phyloP scores from a whole-genome alignment of 1,140 invertebrate species.

The Vanessa tameamea region DNA sequence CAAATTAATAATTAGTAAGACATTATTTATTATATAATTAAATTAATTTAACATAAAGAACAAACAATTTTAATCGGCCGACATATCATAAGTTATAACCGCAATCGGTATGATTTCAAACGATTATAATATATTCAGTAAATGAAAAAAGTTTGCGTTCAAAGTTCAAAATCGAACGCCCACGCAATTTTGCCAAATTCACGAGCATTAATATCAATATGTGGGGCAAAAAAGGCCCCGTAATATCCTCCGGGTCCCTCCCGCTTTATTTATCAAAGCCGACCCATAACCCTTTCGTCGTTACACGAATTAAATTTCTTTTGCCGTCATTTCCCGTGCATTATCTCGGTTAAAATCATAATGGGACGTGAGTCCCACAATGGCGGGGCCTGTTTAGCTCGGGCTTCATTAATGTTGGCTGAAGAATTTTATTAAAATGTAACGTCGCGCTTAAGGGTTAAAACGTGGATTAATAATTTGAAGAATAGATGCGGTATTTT shows the following conservation, averaged over 20 bases:
- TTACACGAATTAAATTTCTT: slow-evolving; percentile 80
- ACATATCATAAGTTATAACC: neutral
- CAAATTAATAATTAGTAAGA: too few relatives aligned
- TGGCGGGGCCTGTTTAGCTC: slow-evolving; percentile 63
- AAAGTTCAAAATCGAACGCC: slow-evolving; percentile 37
- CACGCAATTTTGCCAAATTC: slow-evolving; percentile 76
- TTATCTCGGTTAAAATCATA: slow-evolving; percentile 79
- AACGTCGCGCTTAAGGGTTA: slow-evolving; percentile 69
- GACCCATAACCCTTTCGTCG: slow-evolving; percentile 78
- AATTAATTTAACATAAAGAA: too few relatives aligned
- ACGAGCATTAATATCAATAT: slow-evolving; percentile 79
- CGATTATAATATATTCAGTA: slow-evolving; percentile 10
- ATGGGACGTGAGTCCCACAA: slow-evolving; percentile 68
- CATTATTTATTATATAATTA: too few relatives aligned
- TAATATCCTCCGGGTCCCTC: slow-evolving; percentile 70
- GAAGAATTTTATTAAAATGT: slow-evolving; percentile 80
- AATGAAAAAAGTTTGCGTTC: slow-evolving; percentile 41
- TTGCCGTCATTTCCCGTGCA: slow-evolving; percentile 79
- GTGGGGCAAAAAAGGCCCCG: slow-evolving; percentile 72
- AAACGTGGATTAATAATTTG: slow-evolving; percentile 36
- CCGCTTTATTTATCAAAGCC: slow-evolving; percentile 72
- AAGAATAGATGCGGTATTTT: slow-evolving; percentile 20
- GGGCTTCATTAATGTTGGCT: slow-evolving; percentile 75
- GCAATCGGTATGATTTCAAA: slow-evolving; percentile 2
- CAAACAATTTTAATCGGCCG: too few relatives aligned